Percentiles rank a stretch among this genome's conserved stretches.
phyloP scores from a whole-genome alignment of 1,140 invertebrate genomes.

The Bombus confusus region DNA sequence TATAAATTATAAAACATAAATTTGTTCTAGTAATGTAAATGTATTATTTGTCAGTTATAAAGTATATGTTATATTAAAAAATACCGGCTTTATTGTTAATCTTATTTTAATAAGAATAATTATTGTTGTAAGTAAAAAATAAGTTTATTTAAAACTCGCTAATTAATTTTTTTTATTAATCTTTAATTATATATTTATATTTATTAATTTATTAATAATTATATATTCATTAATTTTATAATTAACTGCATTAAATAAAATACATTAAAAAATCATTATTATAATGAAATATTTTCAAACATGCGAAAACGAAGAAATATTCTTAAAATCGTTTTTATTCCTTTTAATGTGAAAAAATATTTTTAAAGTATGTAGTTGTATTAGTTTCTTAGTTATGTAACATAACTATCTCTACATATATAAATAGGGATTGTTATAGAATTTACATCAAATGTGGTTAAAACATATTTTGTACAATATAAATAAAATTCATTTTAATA shows the following conservation, averaged over 20 bases:
- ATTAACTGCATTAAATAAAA: background rate
- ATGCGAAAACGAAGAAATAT: slow-evolving; percentile 20
- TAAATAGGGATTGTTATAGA: background rate
- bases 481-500: slow-evolving; percentile 7
- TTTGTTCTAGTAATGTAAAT: slow-evolving; percentile 1
- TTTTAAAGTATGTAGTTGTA: background rate
- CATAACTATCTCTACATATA: slow-evolving; percentile 3
- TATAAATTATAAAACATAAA: slow-evolving; percentile 3
- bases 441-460: background rate
- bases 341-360: slow-evolving; percentile 42
- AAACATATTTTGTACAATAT: slow-evolving; percentile 1
- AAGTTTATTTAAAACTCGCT: slow-evolving; percentile 16
- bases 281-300: slow-evolving; percentile 4
- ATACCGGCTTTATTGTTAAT: slow-evolving; percentile 4
- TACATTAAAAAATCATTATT: background rate
- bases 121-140: slow-evolving; percentile 27
- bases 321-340: slow-evolving; percentile 12
- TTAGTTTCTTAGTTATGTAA: background rate
- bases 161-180: background rate
- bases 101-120: background rate
- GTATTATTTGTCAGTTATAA: slow-evolving; percentile 16
- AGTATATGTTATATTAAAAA: slow-evolving; percentile 32
- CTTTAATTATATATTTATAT: too few species aligned
- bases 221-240: background rate
- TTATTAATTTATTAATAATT: too few species aligned